Percentiles rank a stretch among this genome's conserved stretches.
phyloP scores from a whole-genome alignment of 2,888 invertebrate genomes.

The Drosophila ustulata region DNA sequence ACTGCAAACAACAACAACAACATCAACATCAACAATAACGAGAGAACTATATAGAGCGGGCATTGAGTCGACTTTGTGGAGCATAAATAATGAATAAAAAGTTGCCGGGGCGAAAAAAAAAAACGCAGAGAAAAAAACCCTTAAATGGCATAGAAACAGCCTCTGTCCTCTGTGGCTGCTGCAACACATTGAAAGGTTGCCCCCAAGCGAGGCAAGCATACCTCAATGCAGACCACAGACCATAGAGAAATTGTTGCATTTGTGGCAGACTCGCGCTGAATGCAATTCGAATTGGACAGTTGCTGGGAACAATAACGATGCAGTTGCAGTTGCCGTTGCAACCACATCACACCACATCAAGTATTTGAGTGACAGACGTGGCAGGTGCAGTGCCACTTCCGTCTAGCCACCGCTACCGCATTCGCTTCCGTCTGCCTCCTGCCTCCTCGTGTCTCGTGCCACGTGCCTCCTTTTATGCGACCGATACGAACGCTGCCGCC shows the following conservation, averaged over 20 bases:
- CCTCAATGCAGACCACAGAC: slow-evolving; percentile 27
- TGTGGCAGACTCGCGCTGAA: slow-evolving; percentile 41
- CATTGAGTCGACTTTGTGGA: slow-evolving; percentile 70
- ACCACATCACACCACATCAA: background rate
- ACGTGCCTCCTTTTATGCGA: slow-evolving; percentile 52
- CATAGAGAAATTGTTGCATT: slow-evolving; percentile 67
- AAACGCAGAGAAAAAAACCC: slow-evolving; percentile 9
- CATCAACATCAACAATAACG: slow-evolving; percentile 10
- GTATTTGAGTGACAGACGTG: slow-evolving; percentile 33
- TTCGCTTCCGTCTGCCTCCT: slow-evolving; percentile 1
- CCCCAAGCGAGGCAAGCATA: slow-evolving; percentile 13
- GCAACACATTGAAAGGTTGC: slow-evolving; percentile 45
- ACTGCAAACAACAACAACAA: slow-evolving; percentile 34
- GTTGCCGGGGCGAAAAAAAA: slow-evolving; percentile 19
- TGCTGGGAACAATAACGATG: slow-evolving; percentile 13
- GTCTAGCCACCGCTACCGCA: slow-evolving; percentile 40
- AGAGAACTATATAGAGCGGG: slow-evolving; percentile 3
- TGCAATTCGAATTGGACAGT: slow-evolving; percentile 68
- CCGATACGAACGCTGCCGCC: slow-evolving; percentile 29
- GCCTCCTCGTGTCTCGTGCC: slow-evolving; percentile 10
- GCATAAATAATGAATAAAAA: slow-evolving; percentile 76
- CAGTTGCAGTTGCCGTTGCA: slow-evolving; percentile 3
- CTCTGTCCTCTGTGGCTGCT: slow-evolving; percentile 11
- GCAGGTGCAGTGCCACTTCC: slow-evolving; percentile 72
- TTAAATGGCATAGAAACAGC: slow-evolving; percentile 52